Evolutionary conservation across 2,888 invertebrate genomes (phyloP).

Genomic region (Temnothorax rugatulus): DNA sequence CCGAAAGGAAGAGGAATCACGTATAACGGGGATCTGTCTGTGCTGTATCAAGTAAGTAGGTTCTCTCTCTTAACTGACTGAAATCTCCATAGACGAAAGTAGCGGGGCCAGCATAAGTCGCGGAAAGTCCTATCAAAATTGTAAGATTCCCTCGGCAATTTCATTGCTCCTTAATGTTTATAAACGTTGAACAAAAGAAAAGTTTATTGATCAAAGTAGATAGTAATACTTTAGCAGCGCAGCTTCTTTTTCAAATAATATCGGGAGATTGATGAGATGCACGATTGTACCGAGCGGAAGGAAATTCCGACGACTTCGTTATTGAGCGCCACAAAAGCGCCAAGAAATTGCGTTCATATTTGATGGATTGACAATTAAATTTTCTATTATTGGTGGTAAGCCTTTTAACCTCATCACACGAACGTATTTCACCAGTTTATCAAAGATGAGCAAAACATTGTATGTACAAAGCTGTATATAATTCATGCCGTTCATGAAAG

Average conservation of each 20-base stretch:
- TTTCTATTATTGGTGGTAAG: conserved; percentile 4
- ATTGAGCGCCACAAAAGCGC: conserved; percentile 40
- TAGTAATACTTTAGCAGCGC: conserved; percentile 31
- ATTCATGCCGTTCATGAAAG: conserved; percentile 15
- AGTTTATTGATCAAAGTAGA: conserved; percentile 44
- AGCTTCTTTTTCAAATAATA: conserved; percentile 39
- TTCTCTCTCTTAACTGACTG: conserved; percentile 29
- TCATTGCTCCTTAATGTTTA: conserved; percentile 46
- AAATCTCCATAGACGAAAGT: conserved; percentile 51
- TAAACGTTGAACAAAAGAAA: conserved; percentile 29
- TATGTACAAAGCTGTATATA: conserved; percentile 5
- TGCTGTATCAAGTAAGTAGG: conserved; percentile 62
- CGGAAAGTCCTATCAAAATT: conserved; percentile 33
- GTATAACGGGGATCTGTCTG: conserved; percentile 28
- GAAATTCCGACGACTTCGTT: conserved; percentile 45
- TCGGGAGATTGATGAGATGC: conserved; percentile 46
- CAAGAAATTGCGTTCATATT: conserved; percentile 47
- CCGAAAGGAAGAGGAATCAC: conserved; percentile 22
- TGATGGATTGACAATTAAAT: conserved; percentile 56
- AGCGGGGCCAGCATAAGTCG: conserved; percentile 34
- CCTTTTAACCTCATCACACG: conserved; percentile 12
- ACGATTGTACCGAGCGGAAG: conserved; percentile 49
- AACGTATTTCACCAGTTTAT: background rate
- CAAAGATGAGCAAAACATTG: background rate
- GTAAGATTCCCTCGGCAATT: conserved; percentile 48